Evolutionary conservation across 2,888 invertebrate species (phyloP).

Genomic region (Drosophila barbarae): DNA sequence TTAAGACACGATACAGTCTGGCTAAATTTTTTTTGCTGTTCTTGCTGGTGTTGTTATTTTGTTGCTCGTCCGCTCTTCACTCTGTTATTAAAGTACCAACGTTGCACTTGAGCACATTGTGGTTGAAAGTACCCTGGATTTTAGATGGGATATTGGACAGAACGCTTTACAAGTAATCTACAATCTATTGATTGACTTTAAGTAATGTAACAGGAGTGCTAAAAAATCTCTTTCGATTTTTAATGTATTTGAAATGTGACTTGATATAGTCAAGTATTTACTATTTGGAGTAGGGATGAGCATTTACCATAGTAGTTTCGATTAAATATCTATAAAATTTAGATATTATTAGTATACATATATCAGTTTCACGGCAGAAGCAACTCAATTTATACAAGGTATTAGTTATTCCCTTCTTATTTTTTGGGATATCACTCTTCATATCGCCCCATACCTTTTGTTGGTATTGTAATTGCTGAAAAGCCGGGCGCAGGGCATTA

Average conservation of each 20-base stretch:
- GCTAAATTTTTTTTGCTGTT: conserved; percentile 18
- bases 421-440: neutral
- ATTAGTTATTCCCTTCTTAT: neutral
- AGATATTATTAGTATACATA: neutral
- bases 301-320: no score
- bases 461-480: conserved; percentile 46
- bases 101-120: conserved; percentile 58
- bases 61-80: conserved; percentile 31
- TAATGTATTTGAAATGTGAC: neutral
- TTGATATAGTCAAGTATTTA: no score
- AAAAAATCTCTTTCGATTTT: neutral
- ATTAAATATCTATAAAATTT: neutral
- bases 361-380: neutral
- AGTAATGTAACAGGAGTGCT: no score
- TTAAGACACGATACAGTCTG: conserved; percentile 63
- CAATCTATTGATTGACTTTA: neutral
- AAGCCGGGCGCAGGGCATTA: conserved; percentile 67
- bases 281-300: no score
- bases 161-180: neutral
- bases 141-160: neutral
- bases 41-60: conserved; percentile 26
- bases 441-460: conserved; percentile 16
- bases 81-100: conserved; percentile 66
- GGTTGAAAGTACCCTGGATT: conserved; percentile 9
- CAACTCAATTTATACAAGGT: neutral